Evolutionary conservation across 2,888 invertebrate species (phyloP).

Genomic region (Aromia moschata): DNA sequence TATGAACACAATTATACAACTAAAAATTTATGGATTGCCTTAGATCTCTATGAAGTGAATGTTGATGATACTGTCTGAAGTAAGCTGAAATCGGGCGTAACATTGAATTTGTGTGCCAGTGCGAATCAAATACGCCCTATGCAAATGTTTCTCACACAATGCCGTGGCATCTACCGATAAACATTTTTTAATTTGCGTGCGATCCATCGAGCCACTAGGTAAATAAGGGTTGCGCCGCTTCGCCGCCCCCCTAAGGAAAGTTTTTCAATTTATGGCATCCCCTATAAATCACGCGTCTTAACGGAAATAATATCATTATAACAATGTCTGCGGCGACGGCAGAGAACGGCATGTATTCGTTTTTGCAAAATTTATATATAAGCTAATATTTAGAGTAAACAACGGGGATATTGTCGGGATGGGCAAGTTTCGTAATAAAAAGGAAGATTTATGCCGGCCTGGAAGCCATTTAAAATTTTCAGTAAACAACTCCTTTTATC

Average conservation of each 20-base stretch:
- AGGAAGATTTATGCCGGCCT: conserved; percentile 43
- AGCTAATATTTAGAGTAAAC: conserved; percentile 59
- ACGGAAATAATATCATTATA: conserved; percentile 61
- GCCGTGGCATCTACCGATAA: not conserved
- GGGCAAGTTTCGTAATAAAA: conserved; percentile 52
- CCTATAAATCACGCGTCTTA: conserved; percentile 57
- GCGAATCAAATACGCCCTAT: not conserved
- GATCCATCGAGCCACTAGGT: conserved; percentile 21
- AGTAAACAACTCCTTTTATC: not conserved
- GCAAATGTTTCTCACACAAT: not conserved
- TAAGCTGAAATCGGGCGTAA: no score
- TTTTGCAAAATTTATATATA: conserved; percentile 60
- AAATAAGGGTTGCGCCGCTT: conserved; percentile 14
- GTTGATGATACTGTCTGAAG: no score
- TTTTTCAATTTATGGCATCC: conserved; percentile 55
- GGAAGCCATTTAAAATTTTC: conserved; percentile 8
- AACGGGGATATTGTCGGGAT: conserved; percentile 47
- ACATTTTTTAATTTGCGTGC: conserved; percentile 19
- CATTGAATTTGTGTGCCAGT: no score
- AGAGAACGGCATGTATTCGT: conserved; percentile 53
- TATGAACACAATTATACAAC: no score
- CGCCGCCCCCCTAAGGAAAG: conserved; percentile 38
- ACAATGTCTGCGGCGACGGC: conserved; percentile 52
- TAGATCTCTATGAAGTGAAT: no score
- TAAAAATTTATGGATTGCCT: no score